These are phyloP conservation scores for Ptychobarbus kaznakovi DNA, from an alignment of 2,797 vertebrate species.

Conservation along the genomic window DNA sequence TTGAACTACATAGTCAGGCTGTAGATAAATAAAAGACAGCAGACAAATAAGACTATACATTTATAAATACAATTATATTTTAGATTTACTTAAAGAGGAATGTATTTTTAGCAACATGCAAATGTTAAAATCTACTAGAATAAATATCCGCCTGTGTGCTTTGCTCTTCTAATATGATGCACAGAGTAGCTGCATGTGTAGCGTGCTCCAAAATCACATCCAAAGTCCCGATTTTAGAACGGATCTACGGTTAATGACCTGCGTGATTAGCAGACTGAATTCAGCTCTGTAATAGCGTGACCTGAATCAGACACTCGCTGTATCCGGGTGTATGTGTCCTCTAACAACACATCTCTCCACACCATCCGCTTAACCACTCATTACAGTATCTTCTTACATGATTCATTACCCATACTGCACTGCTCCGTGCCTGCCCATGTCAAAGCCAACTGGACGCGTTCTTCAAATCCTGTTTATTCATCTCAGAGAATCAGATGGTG, in stretches of 20 bases:
- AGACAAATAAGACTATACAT: background rate
- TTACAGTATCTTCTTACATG: conserved; percentile 34
- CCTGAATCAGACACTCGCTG: background rate
- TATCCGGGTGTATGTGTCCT: conserved; percentile 7
- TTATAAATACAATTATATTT: background rate
- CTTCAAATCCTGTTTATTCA: conserved; percentile 41
- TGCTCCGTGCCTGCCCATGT: background rate
- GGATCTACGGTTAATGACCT: background rate
- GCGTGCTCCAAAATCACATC: background rate
- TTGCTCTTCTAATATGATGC: background rate
- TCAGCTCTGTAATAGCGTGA: conserved; percentile 31
- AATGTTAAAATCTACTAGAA: background rate
- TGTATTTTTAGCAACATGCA: background rate
- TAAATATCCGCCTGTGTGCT: background rate
- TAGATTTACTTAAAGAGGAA: background rate
- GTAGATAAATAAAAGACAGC: background rate
- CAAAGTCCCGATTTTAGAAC: background rate
- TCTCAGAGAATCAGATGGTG: conserved; percentile 42
- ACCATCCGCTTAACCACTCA: conserved; percentile 27
- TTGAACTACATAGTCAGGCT: background rate
- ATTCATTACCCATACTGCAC: background rate
- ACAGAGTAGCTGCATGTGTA: background rate
- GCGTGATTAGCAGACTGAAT: conserved; percentile 24
- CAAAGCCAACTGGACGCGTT: conserved; percentile 21
- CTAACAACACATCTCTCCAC: conserved; percentile 41